Evolutionary conservation across 2,113 vertebrate genomes (phyloP).

Genomic region (Elaphurus davidianus): DNA sequence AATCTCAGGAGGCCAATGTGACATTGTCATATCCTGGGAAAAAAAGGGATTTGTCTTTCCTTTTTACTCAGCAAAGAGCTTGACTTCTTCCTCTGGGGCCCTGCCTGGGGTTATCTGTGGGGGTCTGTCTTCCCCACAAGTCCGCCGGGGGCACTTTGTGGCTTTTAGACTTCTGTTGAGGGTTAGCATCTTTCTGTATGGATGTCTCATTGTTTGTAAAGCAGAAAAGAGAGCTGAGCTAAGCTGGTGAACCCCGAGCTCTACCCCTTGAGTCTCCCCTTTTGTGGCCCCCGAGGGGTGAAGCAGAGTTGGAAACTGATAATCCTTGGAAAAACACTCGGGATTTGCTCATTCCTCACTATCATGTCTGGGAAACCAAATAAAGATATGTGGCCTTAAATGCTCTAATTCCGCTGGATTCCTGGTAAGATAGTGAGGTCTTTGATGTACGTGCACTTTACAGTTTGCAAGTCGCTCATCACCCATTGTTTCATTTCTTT

Average conservation of each 20-base stretch:
- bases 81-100: background rate
- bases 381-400: rapidly evolving
- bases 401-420: background rate
- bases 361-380: background rate
- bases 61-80: background rate
- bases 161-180: background rate
- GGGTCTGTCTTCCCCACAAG: background rate
- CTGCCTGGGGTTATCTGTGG: background rate
- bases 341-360: background rate
- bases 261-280: background rate
- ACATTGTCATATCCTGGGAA: background rate
- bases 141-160: rapidly evolving
- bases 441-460: rapidly evolving
- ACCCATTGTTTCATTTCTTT: background rate
- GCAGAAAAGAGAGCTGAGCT: background rate
- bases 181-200: background rate
- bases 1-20: background rate
- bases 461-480: background rate
- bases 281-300: background rate
- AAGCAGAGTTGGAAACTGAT: no score
- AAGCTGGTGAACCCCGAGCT: background rate
- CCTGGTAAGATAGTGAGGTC: background rate
- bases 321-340: background rate
- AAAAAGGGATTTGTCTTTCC: background rate
- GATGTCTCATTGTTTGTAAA: background rate